These are phyloP conservation scores for Gymnoscopelus microlampas DNA, from an alignment of 2,797 vertebrate genomes.

Conservation along the genomic window DNA sequence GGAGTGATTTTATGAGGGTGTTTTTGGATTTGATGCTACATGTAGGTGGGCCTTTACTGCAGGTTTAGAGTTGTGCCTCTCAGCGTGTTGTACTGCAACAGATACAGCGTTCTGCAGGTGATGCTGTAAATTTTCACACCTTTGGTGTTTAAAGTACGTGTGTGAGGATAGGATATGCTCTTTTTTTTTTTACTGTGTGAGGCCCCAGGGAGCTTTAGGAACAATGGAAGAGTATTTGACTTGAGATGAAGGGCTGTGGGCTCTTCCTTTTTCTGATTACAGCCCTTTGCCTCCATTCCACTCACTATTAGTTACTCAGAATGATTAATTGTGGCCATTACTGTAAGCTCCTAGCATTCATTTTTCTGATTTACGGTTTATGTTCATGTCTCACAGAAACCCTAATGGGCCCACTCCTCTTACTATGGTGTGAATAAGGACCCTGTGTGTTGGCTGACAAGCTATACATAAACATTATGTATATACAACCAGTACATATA, in stretches of 20 bases:
- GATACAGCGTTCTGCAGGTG: slow-evolving; percentile 33
- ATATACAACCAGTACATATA: too few relatives aligned
- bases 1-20: slow-evolving; percentile 1
- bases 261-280: slow-evolving; percentile 35
- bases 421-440: background rate
- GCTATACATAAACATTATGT: too few relatives aligned
- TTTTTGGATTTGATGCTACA: slow-evolving; percentile 30
- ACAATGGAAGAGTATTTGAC: background rate
- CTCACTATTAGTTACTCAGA: slow-evolving; percentile 10
- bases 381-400: slow-evolving; percentile 11
- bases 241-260: slow-evolving; percentile 12
- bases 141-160: slow-evolving; percentile 26
- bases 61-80: slow-evolving; percentile 15
- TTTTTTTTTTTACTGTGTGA: slow-evolving; percentile 33
- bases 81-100: background rate
- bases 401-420: background rate
- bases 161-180: slow-evolving; percentile 24
- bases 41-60: slow-evolving; percentile 16
- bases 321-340: slow-evolving; percentile 16
- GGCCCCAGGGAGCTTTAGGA: slow-evolving; percentile 24
- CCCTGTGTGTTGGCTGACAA: too few relatives aligned
- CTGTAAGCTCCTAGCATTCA: slow-evolving; percentile 16
- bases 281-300: slow-evolving; percentile 13
- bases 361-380: slow-evolving; percentile 4
- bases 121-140: slow-evolving; percentile 26